Conservation (phyloP, 92 coral and sea anemone species). For the Phymanthus crucifer region DNA sequence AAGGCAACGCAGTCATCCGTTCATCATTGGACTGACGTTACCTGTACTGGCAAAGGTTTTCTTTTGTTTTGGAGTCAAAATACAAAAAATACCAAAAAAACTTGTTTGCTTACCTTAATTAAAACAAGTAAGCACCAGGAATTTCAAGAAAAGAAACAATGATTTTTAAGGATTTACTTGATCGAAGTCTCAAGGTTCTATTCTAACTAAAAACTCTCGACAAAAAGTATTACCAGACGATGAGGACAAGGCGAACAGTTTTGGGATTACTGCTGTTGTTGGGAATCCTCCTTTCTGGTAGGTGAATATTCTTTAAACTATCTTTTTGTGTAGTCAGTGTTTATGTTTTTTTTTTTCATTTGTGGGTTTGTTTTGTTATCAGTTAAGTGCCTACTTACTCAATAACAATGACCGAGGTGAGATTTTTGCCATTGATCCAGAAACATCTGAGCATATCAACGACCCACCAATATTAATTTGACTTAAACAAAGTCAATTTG, state of each 20-base stretch:
- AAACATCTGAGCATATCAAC: neutral
- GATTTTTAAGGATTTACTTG: neutral
- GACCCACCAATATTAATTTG: neutral
- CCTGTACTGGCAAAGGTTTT: neutral
- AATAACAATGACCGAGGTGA: neutral
- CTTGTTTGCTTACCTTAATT: neutral
- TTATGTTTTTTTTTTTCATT: neutral
- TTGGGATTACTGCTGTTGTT: neutral
- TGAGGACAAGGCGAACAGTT: neutral
- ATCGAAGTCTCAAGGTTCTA: neutral
- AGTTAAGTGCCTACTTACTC: neutral
- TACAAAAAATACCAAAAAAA: neutral
- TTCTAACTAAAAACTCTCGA: neutral
- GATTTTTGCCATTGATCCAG: neutral
- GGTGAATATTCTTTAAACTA: neutral
- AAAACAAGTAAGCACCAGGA: neutral
- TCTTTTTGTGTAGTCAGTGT: neutral
- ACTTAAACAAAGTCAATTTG: too few relatives aligned
- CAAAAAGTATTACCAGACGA: neutral
- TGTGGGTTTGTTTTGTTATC: neutral
- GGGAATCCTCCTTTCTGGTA: slow-evolving; percentile 2
- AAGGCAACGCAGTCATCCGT: slow-evolving; percentile 4
- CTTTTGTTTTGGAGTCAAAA: slow-evolving; percentile 2
- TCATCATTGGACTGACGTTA: neutral
- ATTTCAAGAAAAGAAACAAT: neutral